Evolutionary conservation across 2,888 invertebrate genomes (phyloP), one percentile per base, ranked within the genome.

Genomic region (Cosmia pyralina): DNA sequence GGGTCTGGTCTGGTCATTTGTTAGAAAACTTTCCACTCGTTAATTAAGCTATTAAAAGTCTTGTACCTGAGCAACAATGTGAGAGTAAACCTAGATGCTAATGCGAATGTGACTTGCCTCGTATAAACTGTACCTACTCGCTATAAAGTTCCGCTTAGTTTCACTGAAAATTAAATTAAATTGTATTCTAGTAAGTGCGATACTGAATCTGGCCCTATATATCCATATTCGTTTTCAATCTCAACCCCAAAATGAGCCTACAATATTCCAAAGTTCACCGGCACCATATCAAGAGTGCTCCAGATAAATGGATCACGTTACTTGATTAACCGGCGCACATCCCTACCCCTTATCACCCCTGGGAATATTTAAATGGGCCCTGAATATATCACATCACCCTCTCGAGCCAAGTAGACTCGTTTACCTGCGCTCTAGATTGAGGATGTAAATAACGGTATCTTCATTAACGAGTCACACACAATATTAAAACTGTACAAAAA

Each of bases 241-340:
- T 89, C 87, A 83, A 85, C 90, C 90, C 89, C 86, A 90, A 88
- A 94, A 94, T 93, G 91, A 92, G 91, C 90, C 88, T 90, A 91
- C 94, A 93, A 95, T 95, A 94, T 95, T 94, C 93, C 91, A 92
- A 94, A 93, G 93, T 93, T 94, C 94, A 94, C 90, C 91, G 91
- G 92, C 92, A 92, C 92, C 92, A 92, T 95, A 95, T 95, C 95
- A 95, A 94, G 94, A 94, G 94, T 93, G 91, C 95, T 94, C 93
- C 92, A 94, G 94, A 96, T 96, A 96, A 96, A 96, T 95, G 95
- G 95, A 95, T 96, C 95, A 94, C 95, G 95, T 95, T 95, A 96
- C 96, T 95, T 96, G 95, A 96, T 96, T 96, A 96, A 95, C 95
- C 94, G 93, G 93, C 91, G 91, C 93, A 92, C 94, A 95, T 94